A percentile compares a stretch with the other conserved stretches of the same genome.
Conservation (phyloP, 2,797 vertebrate species). For the Sebastes dallii region DNA sequence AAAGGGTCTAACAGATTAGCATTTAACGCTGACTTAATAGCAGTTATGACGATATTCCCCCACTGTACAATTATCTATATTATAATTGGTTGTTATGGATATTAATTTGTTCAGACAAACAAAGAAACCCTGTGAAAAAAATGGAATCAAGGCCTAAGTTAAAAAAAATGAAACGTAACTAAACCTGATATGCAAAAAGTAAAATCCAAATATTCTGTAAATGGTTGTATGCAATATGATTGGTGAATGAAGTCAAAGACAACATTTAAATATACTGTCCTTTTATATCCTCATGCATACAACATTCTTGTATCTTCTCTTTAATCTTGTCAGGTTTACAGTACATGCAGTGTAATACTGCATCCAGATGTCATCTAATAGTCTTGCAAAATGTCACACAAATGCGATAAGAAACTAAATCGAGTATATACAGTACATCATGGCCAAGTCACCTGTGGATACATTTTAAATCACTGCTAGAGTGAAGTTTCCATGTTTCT, state of each 20-base stretch:
- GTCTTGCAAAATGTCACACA: background rate
- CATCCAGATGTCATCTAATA: background rate
- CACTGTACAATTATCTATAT: background rate
- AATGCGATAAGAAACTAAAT: background rate
- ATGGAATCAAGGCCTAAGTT: background rate
- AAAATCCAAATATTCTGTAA: background rate
- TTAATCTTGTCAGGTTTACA: too few relatives aligned
- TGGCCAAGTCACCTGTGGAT: too few relatives aligned
- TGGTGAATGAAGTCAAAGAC: background rate
- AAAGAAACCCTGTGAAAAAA: background rate
- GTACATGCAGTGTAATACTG: too few relatives aligned
- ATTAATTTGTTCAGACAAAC: background rate
- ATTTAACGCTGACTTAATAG: background rate
- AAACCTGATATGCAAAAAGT: background rate
- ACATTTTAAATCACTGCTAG: background rate
- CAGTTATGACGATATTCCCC: background rate
- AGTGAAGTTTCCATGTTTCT: background rate
- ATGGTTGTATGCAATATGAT: background rate
- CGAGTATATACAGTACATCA: background rate
- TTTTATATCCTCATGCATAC: background rate
- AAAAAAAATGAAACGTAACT: fast-evolving
- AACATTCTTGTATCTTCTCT: too few relatives aligned
- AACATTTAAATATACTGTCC: background rate
- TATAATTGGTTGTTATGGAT: background rate
- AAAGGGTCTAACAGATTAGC: background rate